Conservation (phyloP, 2,888 invertebrate species). For the Acanthacorydalis orientalis region DNA sequence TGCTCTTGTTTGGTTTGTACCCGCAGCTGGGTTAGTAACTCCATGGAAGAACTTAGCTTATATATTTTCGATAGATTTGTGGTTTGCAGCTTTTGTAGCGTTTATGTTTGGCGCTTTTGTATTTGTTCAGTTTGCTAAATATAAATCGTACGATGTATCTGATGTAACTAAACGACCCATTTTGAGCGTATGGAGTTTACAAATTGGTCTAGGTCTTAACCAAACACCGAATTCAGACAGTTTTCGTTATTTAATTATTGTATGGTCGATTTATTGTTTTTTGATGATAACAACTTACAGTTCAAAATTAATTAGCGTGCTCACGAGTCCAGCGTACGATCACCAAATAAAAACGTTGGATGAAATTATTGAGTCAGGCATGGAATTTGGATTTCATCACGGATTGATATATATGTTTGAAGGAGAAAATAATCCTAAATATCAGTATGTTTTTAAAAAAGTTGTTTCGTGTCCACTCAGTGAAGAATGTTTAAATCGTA, state of each 20-base stretch:
- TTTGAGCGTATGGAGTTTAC: too few species aligned
- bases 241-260: constrained; percentile 32
- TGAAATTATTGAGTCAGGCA: constrained; percentile 28
- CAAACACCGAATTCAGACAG: constrained; percentile 27
- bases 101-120: too few species aligned
- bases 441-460: background rate
- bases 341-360: constrained; percentile 32
- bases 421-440: background rate
- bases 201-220: background rate
- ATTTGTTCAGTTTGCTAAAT: too few species aligned
- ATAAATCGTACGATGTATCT: too few species aligned
- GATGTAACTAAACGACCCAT: too few species aligned
- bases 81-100: background rate
- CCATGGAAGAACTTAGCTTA: constrained; percentile 2
- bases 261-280: constrained; percentile 32
- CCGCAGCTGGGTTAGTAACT: constrained; percentile 2
- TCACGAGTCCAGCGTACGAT: constrained; percentile 32
- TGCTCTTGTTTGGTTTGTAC: constrained; percentile 5
- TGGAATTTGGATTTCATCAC: constrained; percentile 24
- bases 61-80: background rate
- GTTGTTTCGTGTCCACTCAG: background rate
- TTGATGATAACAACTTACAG: constrained; percentile 34
- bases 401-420: background rate
- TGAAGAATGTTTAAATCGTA: constrained; percentile 2
- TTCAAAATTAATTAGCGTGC: constrained; percentile 36